phyloP scores from a whole-genome alignment of 1,140 invertebrate genomes.

The Caenorhabditis tropicalis region DNA sequence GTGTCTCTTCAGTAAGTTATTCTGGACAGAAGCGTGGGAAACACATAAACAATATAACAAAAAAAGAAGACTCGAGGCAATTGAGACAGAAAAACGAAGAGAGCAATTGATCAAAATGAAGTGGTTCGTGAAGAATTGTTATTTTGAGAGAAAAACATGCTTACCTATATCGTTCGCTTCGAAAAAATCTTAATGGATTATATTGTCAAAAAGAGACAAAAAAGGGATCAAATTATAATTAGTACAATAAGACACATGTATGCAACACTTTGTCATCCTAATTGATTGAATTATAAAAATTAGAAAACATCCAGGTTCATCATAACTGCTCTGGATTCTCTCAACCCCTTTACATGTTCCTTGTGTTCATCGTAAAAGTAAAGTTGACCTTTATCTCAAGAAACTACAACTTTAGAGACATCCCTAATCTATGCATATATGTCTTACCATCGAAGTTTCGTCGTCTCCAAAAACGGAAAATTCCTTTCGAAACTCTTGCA shows the following conservation, averaged over 20 bases:
- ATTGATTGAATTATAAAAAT: too few relatives aligned
- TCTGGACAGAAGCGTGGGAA: conserved; percentile 13
- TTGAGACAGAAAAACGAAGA: neutral
- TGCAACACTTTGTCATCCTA: too few relatives aligned
- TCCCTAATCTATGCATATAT: neutral
- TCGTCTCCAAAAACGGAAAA: neutral
- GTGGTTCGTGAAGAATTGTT: neutral
- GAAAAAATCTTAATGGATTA: too few relatives aligned
- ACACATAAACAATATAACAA: conserved; percentile 9
- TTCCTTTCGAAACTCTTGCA: conserved; percentile 5
- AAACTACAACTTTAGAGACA: conserved; percentile 4
- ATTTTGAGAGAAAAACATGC: neutral
- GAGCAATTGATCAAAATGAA: conserved; percentile 9
- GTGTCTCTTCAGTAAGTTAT: conserved; percentile 4
- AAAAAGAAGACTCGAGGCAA: neutral
- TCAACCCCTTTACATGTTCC: neutral
- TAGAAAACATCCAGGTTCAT: too few relatives aligned
- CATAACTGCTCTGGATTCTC: neutral
- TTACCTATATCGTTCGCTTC: too few relatives aligned
- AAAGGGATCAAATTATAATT: too few relatives aligned
- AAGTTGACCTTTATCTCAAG: conserved; percentile 5
- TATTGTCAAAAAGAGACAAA: too few relatives aligned
- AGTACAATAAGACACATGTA: too few relatives aligned
- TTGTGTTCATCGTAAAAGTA: neutral
- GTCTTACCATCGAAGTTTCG: conserved; percentile 21